Base-by-base conservation (phyloP, 2,888 invertebrate species). In the Xanthorhoe spadicearia region DNA sequence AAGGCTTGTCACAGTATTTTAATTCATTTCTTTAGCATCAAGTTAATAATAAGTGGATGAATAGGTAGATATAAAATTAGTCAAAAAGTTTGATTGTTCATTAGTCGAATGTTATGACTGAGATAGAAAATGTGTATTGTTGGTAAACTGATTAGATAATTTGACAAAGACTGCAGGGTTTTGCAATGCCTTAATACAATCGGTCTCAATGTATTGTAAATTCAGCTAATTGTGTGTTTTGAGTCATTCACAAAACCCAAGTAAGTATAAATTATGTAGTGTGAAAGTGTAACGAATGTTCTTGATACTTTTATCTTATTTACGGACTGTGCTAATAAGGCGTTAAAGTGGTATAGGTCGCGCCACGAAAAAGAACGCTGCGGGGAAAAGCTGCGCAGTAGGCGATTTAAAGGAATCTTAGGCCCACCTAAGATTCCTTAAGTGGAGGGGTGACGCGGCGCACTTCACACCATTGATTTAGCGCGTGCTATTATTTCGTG, bases 81-180 rank as follows among this genome's bases (percentile, higher is more conserved):
- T 43, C 10, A 48, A 55, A 13, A 58, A 49, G 46, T 46, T 48
- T 55, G 50, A 61, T 23, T 55, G 50, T 46, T 54, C 35, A 48
- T n/a, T 64, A 59, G 48, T 52, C 46, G n/a, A 60, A 60, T 61
- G 51, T 23, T 59, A 49, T 56, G 67, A 63, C 59, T 62, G 53
- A 54, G 49, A 51, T 53, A 61, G 53, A 43, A 49, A 66, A 62
- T 62, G 17, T 51, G 23, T 38, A 48, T 38, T 38, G 18, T 51
- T 54, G 54, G 52, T n/a, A 57, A 64, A 53, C 59, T 64, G 64
- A 58, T 46, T 59, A 61, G 51, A 56, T 56, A 67, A 63, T 52
- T 53, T 28, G 56, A 70, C 60, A 74, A 79, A 84, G 83, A 83
- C 83, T 83, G 83, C 83, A 79, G 80, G 78, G 78, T 80, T 76